Evolutionary conservation across 2,888 invertebrate species (phyloP), one percentile per base, ranked within the genome.

Genomic region (Ochropleura leucogaster): DNA sequence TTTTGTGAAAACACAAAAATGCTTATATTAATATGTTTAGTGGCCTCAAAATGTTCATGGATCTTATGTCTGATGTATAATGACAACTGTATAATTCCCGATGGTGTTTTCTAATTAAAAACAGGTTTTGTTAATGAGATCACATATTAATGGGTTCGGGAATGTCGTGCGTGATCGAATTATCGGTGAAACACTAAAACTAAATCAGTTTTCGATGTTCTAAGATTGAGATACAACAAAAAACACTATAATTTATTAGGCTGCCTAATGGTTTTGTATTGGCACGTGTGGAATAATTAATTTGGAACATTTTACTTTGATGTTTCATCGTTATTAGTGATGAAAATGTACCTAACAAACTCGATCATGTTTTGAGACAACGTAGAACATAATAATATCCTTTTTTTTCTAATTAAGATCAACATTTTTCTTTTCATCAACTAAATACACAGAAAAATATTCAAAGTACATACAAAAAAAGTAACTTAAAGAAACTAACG

Each of bases 1-100:
- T 72, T 71, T 70, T 57, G 46, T 66, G 42, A 47, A 59, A 68
- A 73, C 53, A 63, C 53, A 44, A 44, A 40, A 59, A 73, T 67
- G 63, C 63, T 67, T 72, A 65, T 46, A 78, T 82, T 82, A 57
- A 78, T 72, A 75, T 79, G 53, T 79, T 66, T 73, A 68, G 71
- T 66, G 42, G 64, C 42, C 42, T 18, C 63, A 44, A 60, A 76
- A 79, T 69, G 67, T 78, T 71, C 70, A 80, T 81, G 80, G 63
- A 77, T 79, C 73, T 85, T 74, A 72, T 63, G 75, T 79, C 83
- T 83, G 80, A 89, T 84, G 72, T 80, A 85, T 75, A 79, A 69
- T 83, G 85, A 85, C 85, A 87, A 78, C 82, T 86, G 72, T 85
- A 88, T 87, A 85, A 80, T 83, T 83, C 80, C 75, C 67, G 65